A percentile compares a stretch with the other conserved stretches of the same genome.
phyloP scores from a whole-genome alignment of 2,113 vertebrate genomes.

The Heloderma charlesbogerti region DNA sequence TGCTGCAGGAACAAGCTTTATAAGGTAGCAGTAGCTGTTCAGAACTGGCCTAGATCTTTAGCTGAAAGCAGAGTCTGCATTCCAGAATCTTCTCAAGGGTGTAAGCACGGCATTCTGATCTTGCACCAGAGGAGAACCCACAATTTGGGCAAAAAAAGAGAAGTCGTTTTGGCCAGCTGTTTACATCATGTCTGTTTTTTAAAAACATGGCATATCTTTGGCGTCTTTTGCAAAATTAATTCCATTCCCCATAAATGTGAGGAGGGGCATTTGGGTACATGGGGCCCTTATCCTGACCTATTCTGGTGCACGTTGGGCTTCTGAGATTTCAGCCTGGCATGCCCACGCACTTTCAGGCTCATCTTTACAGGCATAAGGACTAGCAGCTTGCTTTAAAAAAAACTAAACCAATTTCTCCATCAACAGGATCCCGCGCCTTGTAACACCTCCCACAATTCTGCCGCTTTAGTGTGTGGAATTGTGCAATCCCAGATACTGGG shows the following conservation, averaged over 20 bases:
- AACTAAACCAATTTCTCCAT: not conserved
- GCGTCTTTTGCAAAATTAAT: not conserved
- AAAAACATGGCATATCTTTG: not conserved
- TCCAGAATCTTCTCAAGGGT: not conserved
- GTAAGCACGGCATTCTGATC: no score
- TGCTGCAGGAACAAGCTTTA: not conserved
- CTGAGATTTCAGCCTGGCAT: not conserved
- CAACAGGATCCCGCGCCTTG: not conserved
- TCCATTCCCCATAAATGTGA: not conserved
- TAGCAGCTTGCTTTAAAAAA: not conserved
- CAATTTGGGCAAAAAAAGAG: no score
- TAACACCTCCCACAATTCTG: not conserved
- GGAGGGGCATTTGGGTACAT: no score
- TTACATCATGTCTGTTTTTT: not conserved
- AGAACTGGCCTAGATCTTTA: not conserved
- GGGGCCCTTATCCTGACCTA: not conserved
- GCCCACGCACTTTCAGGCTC: not conserved
- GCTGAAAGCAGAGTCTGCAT: slow-evolving; percentile 8
- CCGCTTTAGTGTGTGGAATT: not conserved
- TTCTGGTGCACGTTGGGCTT: not conserved
- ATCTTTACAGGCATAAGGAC: not conserved
- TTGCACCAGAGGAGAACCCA: not conserved
- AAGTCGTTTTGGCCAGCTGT: not conserved
- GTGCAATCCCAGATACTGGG: not conserved
- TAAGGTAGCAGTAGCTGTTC: not conserved